Percentiles rank a stretch among this genome's conserved stretches.
These are phyloP conservation scores for Hormaphis cornu DNA, from an alignment of 1,140 invertebrate genomes.

Conservation along the genomic window DNA sequence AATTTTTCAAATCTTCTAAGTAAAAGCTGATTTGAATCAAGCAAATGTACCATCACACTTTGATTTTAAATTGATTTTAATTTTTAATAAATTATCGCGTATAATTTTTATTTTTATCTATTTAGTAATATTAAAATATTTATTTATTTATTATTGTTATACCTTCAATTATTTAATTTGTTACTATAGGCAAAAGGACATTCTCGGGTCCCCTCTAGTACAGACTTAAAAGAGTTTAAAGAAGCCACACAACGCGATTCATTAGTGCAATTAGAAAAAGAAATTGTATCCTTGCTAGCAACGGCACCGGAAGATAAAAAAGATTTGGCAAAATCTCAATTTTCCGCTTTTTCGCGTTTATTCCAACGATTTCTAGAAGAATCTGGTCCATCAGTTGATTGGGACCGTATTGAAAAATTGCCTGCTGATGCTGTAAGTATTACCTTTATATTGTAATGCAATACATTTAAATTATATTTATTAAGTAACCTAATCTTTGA, in stretches of 20 bases:
- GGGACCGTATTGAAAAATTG: constrained; percentile 85
- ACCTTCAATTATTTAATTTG: neutral
- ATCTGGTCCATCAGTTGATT: constrained; percentile 75
- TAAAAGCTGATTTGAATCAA: no score
- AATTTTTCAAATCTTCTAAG: no score
- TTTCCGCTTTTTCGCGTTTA: constrained; percentile 71
- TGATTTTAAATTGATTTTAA: no score
- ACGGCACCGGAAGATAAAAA: constrained; percentile 51
- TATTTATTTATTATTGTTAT: no score
- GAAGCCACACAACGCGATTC: constrained; percentile 86
- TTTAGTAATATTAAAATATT: no score
- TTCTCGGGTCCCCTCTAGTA: constrained; percentile 58
- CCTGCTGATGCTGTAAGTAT: constrained; percentile 63
- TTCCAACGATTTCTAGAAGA: constrained; percentile 78
- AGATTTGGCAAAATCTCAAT: constrained; percentile 53
- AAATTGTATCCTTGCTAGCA: constrained; percentile 63
- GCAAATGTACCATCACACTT: no score
- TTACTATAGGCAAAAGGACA: constrained; percentile 54
- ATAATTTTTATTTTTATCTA: neutral
- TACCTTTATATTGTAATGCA: neutral
- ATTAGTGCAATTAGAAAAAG: constrained; percentile 62
- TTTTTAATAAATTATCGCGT: no score
- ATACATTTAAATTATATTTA: neutral
- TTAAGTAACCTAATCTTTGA: neutral
- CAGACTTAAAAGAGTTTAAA: constrained; percentile 75